Evolutionary conservation across 2,797 vertebrate species (phyloP), one percentile per base, ranked within the genome.

Genomic region (Babyrousa celebensis): DNA sequence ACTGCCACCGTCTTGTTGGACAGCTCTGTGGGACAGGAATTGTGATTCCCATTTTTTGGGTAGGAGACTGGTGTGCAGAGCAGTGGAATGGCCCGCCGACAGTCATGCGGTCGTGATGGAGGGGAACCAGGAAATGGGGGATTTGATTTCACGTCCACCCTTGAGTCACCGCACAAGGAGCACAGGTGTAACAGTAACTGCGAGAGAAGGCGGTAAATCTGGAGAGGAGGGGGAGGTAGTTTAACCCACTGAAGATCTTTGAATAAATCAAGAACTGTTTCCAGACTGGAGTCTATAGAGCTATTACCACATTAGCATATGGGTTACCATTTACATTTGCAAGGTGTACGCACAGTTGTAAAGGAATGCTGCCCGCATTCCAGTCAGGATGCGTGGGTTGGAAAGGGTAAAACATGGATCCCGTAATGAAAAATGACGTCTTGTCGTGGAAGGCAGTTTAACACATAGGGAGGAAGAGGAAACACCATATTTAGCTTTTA

Each of bases 401-500:
- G 74, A 93, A 84, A 89, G 52, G 94, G 85, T 96, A 93, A 96
- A 94, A 75, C 86, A 40, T 23, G 36, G 92, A 82, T 96, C 71
- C 67, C 65, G 23, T 93, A 79, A 94, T 94, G 91, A 97, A 96
- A 96, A 88, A 80, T 94, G 85, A 90, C 70, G 60, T 91, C 78
- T 95, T 84, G 52, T 92, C 95, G 62, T 36, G 77, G 78, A 71
- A 95, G 68, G 54, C 71, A 86, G 62, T 86, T 89, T 90, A 94
- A 90, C 27, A 32, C 12, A 67, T 4, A 79, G 48, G 58, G 68
- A 96, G 91, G 96, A 98, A 98, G 89, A 86, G 93, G 95, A 97
- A 97, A 97, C 82, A 75, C 97, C 97, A 97, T 98, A 97, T 98
- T 97, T 97, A 96, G 97, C 29, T 67, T 63, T 78, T 60, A 20